Evolutionary conservation across 1,140 invertebrate species (phyloP), one percentile per base, ranked within the genome.

Genomic region (Heliconius hewitsoni): DNA sequence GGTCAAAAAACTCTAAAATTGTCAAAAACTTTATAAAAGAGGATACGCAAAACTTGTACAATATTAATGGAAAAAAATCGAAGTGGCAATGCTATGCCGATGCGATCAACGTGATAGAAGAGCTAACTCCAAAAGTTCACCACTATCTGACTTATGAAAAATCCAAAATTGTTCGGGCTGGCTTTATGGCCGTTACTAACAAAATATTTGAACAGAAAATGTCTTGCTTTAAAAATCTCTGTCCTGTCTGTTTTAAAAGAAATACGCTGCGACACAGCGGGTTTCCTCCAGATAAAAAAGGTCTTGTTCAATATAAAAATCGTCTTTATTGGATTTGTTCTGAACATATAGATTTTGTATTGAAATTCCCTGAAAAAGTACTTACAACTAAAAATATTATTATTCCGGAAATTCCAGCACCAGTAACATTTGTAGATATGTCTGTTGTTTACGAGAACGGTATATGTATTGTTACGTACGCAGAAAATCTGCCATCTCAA

Each of bases 241-340:
- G 96, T 83, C 96, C 96, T 0, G 78, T 93, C 66, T 96, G 96
- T 88, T 85, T 96, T 27, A 84, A 84, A 72, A 88, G 93, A 5
- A 93, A 95, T 76, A 80, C 80, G 34, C 83, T 95, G 52, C 89
- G 78, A 11, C 89, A 89, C 52, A 95, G 91, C 27, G 91, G 89
- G 5, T 86, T 84, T 34, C 94, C 93, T 6, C 89, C 94, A 1
- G 92, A 95, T 87, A 93, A 94, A 83, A 93, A 87, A 34, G 95
- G 96, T 8, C 78, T 96, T 52, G 87, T 96, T 4, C 95, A 95
- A 78, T 96, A 92, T 79, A 87, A 89, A 66, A 85, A 92, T 18
- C 79, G 88, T 70, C 95, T 95, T 83, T 96, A 96, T 77, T 96
- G 95, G 95, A 85, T 96, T 70, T 96, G 96, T 83, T 19, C 83